Percentiles rank a stretch among this genome's conserved stretches.
Conservation (phyloP, 2,888 invertebrate species). For the Drosophila tripunctata region DNA sequence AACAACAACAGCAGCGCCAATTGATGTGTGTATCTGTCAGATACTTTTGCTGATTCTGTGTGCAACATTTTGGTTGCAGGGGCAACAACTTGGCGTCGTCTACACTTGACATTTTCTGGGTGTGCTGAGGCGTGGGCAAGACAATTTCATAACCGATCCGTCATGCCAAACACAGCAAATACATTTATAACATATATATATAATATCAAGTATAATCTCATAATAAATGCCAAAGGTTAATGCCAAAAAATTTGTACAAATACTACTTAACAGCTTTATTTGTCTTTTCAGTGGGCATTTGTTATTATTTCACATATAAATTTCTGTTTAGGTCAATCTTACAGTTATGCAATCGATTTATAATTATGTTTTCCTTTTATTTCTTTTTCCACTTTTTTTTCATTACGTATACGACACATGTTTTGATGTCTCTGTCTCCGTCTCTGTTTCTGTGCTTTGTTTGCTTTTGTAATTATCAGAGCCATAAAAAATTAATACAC, state of each 20-base stretch:
- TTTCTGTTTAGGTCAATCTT: constrained; percentile 47
- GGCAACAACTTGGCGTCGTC: constrained; percentile 23
- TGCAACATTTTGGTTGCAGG: constrained; percentile 27
- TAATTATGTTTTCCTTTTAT: constrained; percentile 6
- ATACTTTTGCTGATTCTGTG: constrained; percentile 60
- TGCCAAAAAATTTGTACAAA: constrained; percentile 60
- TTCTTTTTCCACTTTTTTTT: constrained; percentile 13
- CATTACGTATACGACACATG: constrained; percentile 41
- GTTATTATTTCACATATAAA: constrained; percentile 35
- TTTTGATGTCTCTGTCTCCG: constrained; percentile 15
- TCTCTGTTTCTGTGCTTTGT: constrained; percentile 30
- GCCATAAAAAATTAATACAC: constrained; percentile 53
- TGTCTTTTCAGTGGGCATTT: constrained; percentile 22
- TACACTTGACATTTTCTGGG: constrained; percentile 68
- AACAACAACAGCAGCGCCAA: constrained; percentile 28
- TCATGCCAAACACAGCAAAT: constrained; percentile 30
- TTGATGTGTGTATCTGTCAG: constrained; percentile 64
- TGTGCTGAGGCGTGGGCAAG: constrained; percentile 64
- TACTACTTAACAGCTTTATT: constrained; percentile 24
- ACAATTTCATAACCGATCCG: constrained; percentile 52
- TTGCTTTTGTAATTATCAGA: constrained; percentile 61
- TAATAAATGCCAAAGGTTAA: constrained; percentile 70
- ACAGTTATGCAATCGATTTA: constrained; percentile 47
- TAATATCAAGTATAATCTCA: constrained; percentile 26
- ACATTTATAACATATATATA: constrained; percentile 1